A percentile compares a stretch with the other conserved stretches of the same genome.
Evolutionary conservation across 2,113 vertebrate species (phyloP).

Genomic region (Myiagra hebetior): DNA sequence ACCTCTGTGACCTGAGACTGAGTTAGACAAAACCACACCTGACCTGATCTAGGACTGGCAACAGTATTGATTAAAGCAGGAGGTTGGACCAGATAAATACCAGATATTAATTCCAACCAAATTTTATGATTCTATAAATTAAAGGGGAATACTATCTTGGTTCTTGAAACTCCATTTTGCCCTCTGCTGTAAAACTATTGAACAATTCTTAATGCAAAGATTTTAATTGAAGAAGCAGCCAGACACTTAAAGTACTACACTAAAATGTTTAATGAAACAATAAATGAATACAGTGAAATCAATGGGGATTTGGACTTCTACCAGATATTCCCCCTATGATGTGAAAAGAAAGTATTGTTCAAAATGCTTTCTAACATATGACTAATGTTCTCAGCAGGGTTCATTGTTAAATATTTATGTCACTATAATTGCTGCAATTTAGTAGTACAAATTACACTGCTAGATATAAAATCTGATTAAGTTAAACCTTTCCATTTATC

Average conservation of each 20-base stretch:
- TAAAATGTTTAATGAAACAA: background rate
- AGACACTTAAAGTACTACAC: background rate
- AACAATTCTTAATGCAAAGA: background rate
- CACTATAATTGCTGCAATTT: background rate
- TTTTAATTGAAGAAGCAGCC: background rate
- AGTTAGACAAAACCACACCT: background rate
- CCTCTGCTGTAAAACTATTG: background rate
- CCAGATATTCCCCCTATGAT: background rate
- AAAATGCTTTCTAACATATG: background rate
- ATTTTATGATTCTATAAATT: background rate
- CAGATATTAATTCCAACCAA: background rate
- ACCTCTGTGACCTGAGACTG: background rate
- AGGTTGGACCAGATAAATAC: background rate
- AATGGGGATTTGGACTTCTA: background rate
- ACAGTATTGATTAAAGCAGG: background rate
- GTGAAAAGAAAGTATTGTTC: background rate
- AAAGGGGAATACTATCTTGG: background rate
- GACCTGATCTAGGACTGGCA: background rate
- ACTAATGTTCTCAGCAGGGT: background rate
- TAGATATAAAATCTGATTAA: background rate
- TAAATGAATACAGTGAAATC: background rate
- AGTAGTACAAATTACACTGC: background rate
- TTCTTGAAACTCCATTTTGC: background rate
- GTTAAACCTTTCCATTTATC: background rate
- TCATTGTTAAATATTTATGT: constrained; percentile 28